Evolutionary conservation across 2,113 vertebrate species (phyloP).

Genomic region (Meriones unguiculatus): DNA sequence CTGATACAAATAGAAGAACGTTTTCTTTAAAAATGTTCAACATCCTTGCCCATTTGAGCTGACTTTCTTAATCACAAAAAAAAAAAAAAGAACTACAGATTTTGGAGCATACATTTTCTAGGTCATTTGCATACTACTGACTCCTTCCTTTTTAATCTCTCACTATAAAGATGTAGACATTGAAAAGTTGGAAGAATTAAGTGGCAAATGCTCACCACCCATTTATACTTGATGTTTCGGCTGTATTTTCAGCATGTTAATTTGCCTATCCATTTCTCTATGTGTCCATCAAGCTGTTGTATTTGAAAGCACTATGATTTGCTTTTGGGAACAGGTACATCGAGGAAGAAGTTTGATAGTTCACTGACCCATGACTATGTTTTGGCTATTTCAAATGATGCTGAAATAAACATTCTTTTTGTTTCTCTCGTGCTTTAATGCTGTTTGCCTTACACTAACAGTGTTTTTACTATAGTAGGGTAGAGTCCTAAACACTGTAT

Average conservation of each 20-base stretch:
- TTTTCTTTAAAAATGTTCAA: background rate
- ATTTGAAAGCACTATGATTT: background rate
- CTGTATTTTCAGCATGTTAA: background rate
- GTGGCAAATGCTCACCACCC: background rate
- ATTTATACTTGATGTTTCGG: background rate
- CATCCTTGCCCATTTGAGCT: background rate
- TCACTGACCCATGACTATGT: background rate
- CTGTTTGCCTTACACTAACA: background rate
- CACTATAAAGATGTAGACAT: background rate
- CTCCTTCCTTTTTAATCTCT: background rate
- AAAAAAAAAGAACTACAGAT: background rate
- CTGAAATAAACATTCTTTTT: background rate
- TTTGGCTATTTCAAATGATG: background rate
- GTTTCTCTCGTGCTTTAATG: background rate
- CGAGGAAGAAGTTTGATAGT: background rate
- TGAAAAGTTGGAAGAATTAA: background rate
- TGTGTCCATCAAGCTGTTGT: background rate
- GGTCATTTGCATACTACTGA: background rate
- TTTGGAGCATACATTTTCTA: background rate
- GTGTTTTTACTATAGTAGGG: background rate
- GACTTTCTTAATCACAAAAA: background rate
- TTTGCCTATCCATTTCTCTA: background rate
- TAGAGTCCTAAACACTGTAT: slow-evolving; percentile 15
- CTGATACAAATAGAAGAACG: background rate
- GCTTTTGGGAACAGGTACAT: too few species aligned